These are phyloP conservation scores for Dreissena rostriformis DNA, from an alignment of 1,140 invertebrate genomes.

Conservation along the genomic window DNA sequence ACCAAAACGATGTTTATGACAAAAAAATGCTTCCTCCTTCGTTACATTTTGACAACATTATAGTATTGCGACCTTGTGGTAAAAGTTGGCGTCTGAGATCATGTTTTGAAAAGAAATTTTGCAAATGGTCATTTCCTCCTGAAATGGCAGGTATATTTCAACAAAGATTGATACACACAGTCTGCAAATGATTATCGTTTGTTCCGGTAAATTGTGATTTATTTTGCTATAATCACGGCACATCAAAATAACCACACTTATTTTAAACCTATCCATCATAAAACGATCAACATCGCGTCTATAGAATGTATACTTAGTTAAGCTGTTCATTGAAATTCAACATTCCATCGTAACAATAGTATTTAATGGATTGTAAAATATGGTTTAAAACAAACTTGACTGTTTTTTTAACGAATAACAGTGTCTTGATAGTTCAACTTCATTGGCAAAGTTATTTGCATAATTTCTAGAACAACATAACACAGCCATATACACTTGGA, in stretches of 20 bases:
- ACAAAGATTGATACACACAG: not conserved
- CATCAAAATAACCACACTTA: not conserved
- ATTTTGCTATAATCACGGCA: not conserved
- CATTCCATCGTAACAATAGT: no score
- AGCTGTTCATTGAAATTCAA: not conserved
- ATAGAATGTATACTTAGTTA: not conserved
- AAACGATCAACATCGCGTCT: no score
- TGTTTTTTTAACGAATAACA: no score
- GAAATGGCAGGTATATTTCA: not conserved
- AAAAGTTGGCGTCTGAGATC: constrained; percentile 2
- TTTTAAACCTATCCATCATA: no score
- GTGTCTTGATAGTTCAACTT: no score
- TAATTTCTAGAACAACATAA: not conserved
- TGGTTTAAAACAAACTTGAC: no score
- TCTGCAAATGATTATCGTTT: not conserved
- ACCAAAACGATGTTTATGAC: constrained; percentile 39
- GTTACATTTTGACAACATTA: constrained; percentile 23
- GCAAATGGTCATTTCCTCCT: not conserved
- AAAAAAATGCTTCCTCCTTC: constrained; percentile 8
- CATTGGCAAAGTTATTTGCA: no score
- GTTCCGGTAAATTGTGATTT: not conserved
- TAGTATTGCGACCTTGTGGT: constrained; percentile 16
- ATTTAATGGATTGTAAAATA: no score
- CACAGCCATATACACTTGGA: no score
- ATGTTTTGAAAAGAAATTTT: constrained; percentile 8